These are phyloP conservation scores for Gobio gobio DNA, from an alignment of 2,113 vertebrate species.

Conservation along the genomic window DNA sequence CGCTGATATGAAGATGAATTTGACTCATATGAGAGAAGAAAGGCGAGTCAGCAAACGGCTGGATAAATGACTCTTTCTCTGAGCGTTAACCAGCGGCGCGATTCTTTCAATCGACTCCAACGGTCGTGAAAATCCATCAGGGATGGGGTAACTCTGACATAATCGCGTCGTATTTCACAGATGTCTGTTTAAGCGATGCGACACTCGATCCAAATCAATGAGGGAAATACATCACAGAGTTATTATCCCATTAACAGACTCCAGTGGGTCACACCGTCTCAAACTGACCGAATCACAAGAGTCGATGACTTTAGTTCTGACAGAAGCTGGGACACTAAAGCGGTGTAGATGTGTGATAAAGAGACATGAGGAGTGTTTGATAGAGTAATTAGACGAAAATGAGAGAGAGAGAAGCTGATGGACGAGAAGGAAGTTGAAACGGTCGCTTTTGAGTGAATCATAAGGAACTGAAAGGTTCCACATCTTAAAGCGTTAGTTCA, in stretches of 20 bases:
- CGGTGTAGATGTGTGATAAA: too few species aligned
- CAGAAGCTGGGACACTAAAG: neutral
- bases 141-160: neutral
- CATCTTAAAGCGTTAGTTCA: too few species aligned
- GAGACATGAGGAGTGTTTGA: too few species aligned
- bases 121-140: neutral
- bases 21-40: too few species aligned
- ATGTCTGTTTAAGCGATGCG: neutral
- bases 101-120: neutral
- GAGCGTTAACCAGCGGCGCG: neutral
- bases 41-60: neutral
- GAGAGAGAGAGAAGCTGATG: neutral
- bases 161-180: conserved; percentile 13
- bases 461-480: neutral
- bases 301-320: neutral
- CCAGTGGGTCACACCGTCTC: neutral
- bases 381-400: too few species aligned
- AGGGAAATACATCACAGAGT: conserved; percentile 1
- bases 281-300: neutral
- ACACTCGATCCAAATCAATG: neutral
- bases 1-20: too few species aligned
- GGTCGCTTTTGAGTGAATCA: neutral
- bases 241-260: conserved; percentile 21
- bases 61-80: neutral
- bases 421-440: neutral